Conservation (phyloP, 1,140 invertebrate genomes). For the Gryon sp. region DNA sequence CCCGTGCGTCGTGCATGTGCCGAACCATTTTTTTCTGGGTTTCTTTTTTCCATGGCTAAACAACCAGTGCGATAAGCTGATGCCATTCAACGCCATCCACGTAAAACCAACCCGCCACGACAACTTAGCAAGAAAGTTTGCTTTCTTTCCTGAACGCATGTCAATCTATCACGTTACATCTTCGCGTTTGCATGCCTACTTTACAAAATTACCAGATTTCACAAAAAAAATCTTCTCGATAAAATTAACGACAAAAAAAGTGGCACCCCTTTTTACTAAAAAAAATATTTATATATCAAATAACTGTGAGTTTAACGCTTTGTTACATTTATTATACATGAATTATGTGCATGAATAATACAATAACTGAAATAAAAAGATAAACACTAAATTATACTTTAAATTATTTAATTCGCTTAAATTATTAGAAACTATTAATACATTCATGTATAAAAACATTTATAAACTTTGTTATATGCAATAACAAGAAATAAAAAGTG, state of each 20-base stretch:
- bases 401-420: neutral
- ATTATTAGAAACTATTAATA: neutral
- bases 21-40: slow-evolving; percentile 71
- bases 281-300: no score
- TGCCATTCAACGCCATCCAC: slow-evolving; percentile 71
- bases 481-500: slow-evolving; percentile 22
- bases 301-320: no score
- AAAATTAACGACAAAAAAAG: no score
- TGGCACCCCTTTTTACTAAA: no score
- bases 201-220: slow-evolving; percentile 35
- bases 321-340: no score
- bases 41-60: slow-evolving; percentile 64
- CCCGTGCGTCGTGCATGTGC: slow-evolving; percentile 72
- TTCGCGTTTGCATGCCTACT: slow-evolving; percentile 46
- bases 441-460: slow-evolving; percentile 21
- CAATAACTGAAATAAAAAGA: no score
- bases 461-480: slow-evolving; percentile 22
- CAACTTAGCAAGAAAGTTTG: slow-evolving; percentile 57
- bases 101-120: slow-evolving; percentile 56
- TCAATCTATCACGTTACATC: slow-evolving; percentile 50
- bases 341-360: no score
- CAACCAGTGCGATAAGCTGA: slow-evolving; percentile 71
- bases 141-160: slow-evolving; percentile 52
- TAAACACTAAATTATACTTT: no score
- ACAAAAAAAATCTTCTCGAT: no score